Percentiles rank a stretch among this genome's conserved stretches.
These are phyloP conservation scores for Lytechinus variegatus DNA, from an alignment of 35 echinoderm and acorn worm genomes.

Conservation along the genomic window DNA sequence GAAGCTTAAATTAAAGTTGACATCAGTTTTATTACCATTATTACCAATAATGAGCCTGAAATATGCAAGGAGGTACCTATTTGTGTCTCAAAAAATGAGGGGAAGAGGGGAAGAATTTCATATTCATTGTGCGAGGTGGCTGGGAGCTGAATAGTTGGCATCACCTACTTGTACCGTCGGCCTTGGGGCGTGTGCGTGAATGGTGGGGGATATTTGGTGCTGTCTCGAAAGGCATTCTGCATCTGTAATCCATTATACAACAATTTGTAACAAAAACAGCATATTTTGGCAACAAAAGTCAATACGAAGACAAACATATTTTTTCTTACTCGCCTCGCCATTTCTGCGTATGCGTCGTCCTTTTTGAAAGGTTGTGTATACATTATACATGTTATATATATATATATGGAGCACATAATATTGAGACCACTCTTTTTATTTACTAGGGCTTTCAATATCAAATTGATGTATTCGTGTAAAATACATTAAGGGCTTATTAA, in stretches of 20 bases:
- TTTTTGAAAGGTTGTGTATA: no score
- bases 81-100: background rate
- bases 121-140: background rate
- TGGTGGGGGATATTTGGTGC: background rate
- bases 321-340: background rate
- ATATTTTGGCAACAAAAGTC: conserved; percentile 19
- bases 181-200: background rate
- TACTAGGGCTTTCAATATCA: no score
- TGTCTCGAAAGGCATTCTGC: background rate
- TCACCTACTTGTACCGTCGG: background rate
- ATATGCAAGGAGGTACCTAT: background rate
- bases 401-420: background rate
- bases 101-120: background rate
- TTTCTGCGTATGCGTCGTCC: background rate
- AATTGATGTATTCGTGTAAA: no score
- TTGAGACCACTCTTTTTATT: background rate
- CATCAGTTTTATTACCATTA: background rate
- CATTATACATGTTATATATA: background rate
- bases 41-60: background rate
- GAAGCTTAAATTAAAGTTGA: background rate
- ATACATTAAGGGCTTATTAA: no score
- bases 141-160: background rate
- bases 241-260: conserved; percentile 5
- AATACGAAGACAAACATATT: background rate
- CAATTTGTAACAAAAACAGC: conserved; percentile 4